phyloP scores from a whole-genome alignment of 2,888 invertebrate genomes.

The Muschampia plurimacula region DNA sequence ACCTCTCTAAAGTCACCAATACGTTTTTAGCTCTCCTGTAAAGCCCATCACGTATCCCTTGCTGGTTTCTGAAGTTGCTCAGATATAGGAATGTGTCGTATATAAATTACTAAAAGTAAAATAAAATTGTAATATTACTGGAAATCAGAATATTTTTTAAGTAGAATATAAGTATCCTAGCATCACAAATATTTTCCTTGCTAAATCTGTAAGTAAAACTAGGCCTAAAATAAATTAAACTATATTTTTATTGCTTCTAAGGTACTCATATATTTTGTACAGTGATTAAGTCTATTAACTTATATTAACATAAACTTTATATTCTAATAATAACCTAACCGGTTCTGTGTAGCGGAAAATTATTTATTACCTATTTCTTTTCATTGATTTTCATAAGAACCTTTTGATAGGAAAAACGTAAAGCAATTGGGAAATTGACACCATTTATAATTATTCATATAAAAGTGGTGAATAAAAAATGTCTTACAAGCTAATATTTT shows the following conservation, averaged over 20 bases:
- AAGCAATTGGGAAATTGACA: too few relatives aligned
- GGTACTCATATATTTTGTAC: not conserved
- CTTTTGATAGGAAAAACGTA: too few relatives aligned
- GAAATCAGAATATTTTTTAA: not conserved
- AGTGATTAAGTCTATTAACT: not conserved
- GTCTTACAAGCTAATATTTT: too few relatives aligned
- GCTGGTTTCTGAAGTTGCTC: slow-evolving; percentile 38
- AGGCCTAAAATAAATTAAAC: not conserved
- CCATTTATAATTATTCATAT: too few relatives aligned
- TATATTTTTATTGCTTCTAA: not conserved
- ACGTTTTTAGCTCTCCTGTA: too few relatives aligned
- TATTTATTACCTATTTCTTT: too few relatives aligned
- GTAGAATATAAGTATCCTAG: not conserved
- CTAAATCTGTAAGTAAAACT: not conserved
- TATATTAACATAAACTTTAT: not conserved
- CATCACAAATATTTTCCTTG: not conserved
- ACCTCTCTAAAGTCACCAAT: too few relatives aligned
- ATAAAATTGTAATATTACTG: not conserved
- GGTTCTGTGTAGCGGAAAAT: too few relatives aligned
- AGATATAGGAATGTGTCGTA: not conserved
- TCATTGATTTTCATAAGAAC: too few relatives aligned
- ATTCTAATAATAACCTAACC: not conserved
- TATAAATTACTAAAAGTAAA: not conserved
- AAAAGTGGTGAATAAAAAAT: too few relatives aligned
- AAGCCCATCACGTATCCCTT: not conserved